Percentiles rank a stretch among this genome's conserved stretches.
Evolutionary conservation across 2,888 invertebrate genomes (phyloP).

Genomic region (Dione vanillae): DNA sequence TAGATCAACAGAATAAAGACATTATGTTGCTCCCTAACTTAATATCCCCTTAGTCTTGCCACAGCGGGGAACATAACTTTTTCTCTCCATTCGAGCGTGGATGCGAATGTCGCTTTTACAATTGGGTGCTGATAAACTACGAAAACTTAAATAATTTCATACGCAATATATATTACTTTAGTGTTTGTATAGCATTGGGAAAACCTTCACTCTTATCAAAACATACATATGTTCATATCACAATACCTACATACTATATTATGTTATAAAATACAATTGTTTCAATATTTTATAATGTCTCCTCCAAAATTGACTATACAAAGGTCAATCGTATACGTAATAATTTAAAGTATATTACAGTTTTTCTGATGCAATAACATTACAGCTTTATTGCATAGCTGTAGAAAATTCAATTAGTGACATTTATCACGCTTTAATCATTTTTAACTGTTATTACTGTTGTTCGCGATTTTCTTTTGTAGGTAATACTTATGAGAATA

Average conservation of each 20-base stretch:
- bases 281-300: not conserved
- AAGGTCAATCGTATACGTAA: slow-evolving; percentile 23
- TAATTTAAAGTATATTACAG: no score
- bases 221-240: not conserved
- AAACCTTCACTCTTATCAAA: not conserved
- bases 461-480: not conserved
- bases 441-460: not conserved
- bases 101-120: no score
- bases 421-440: slow-evolving; percentile 16
- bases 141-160: not conserved
- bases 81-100: no score
- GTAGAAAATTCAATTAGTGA: slow-evolving; percentile 18
- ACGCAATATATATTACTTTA: not conserved
- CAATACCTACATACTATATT: slow-evolving; percentile 1
- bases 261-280: slow-evolving; percentile 4
- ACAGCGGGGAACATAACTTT: no score
- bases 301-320: not conserved
- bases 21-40: no score
- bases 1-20: no score
- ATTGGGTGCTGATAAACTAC: no score
- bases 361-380: not conserved
- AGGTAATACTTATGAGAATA: not conserved
- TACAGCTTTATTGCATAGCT: slow-evolving; percentile 30
- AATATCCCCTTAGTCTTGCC: no score
- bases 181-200: not conserved